Evolutionary conservation across 2,888 invertebrate genomes (phyloP), one percentile per base, ranked within the genome.

Genomic region (Lasiommata megera): DNA sequence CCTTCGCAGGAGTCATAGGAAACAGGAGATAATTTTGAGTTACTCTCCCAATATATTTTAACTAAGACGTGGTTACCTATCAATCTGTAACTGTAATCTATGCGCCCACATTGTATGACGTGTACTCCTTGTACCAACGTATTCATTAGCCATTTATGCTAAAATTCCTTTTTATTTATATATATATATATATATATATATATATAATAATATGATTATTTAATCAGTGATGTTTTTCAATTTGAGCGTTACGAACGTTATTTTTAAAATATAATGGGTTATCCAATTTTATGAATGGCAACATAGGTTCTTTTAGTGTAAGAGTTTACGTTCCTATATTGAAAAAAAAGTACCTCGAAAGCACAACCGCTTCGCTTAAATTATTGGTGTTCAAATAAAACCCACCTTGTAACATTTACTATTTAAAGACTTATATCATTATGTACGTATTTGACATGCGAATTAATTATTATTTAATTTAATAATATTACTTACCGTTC

Each of bases 311-410:
- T 63, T 61, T 56, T 68, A 66, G 65, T 54, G 47, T 80, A 80
- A 81, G 79, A 69, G 68, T 74, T 74, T 76, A 74, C 77, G 87
- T 88, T 88, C 87, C 87, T 88, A 85, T 83, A 76, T 67, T 75
- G 77, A 71, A 68, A 73, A 16, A 54, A 46, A 53, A 77, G 67
- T 68, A 66, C 63, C 63, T 66, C 56, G 38, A 11, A 52, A 58
- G 48, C 55, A 48, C 44, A 53, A 53, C 50, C 48, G 56, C 55
- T 41, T 47, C 16, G 29, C 23, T 38, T 43, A 37, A 47, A 16
- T 44, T 37, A 29, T 23, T 37, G 54, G 37, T 50, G 48, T 58
- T 50, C 50, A 44, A 44, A 37, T 50, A 28, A 43, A 31, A 54
- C 54, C 37, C 41, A 54, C 48, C 31, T 16, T 7, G 17, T 34